phyloP scores from a whole-genome alignment of 2,797 vertebrate species.

The Semaprochilodus insignis region DNA sequence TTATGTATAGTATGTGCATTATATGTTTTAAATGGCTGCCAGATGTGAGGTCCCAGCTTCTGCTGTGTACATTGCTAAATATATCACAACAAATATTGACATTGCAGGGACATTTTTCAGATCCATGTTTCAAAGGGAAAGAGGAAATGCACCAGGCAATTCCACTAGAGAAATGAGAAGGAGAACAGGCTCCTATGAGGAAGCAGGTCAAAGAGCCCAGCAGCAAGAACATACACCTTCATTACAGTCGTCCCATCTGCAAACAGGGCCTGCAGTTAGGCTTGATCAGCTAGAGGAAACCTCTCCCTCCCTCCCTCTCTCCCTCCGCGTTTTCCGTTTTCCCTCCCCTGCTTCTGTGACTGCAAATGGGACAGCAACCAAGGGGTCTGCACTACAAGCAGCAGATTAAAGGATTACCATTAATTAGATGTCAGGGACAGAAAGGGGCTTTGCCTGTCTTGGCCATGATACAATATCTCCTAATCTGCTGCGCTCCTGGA shows the following conservation, averaged over 20 bases:
- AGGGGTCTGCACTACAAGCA: constrained; percentile 77
- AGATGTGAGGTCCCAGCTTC: background rate
- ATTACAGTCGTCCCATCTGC: constrained; percentile 55
- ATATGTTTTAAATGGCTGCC: constrained; percentile 32
- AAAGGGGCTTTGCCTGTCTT: constrained; percentile 83
- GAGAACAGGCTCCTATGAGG: constrained; percentile 14
- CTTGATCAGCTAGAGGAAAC: constrained; percentile 71
- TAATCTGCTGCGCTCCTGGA: constrained; percentile 83
- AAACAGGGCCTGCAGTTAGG: constrained; percentile 57
- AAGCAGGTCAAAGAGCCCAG: constrained; percentile 13
- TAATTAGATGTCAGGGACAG: constrained; percentile 85
- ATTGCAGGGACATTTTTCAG: constrained; percentile 46
- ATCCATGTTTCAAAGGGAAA: constrained; percentile 3
- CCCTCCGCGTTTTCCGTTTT: background rate
- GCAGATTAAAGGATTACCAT: constrained; percentile 93
- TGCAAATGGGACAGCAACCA: constrained; percentile 82
- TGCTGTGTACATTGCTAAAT: constrained; percentile 26
- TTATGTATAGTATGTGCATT: constrained; percentile 30
- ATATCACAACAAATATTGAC: constrained; percentile 38
- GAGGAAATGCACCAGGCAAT: background rate
- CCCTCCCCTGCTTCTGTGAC: constrained; percentile 63
- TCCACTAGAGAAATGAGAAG: constrained; percentile 17
- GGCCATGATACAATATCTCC: constrained; percentile 89
- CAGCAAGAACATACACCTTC: constrained; percentile 27
- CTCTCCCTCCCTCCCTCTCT: background rate